Evolutionary conservation across 2,888 invertebrate species (phyloP), one percentile per base, ranked within the genome.

Genomic region (Tenthredo distinguenda): DNA sequence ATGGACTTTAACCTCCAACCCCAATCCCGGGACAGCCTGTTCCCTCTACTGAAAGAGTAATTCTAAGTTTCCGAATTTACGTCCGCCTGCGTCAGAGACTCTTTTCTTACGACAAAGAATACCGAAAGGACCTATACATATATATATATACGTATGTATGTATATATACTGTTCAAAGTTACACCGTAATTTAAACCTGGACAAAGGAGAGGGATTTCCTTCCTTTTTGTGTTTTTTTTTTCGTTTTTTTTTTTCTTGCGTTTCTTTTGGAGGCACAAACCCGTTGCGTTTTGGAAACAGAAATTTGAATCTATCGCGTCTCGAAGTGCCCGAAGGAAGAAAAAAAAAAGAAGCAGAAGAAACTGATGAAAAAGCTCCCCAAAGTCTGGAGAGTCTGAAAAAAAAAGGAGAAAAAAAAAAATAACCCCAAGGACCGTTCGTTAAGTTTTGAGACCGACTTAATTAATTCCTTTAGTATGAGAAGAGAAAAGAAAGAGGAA

Each of bases 1-100:
- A 10, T 79, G 31, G 77, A 21, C 77, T 77, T 50, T 34, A 55
- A 77, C 77, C 77, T 55, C 34, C 18, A 34, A 68, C 50, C 77
- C 77, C 77, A 55, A 77, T 77, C 76, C 47, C 34, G 10, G 15
- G 37, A 62, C 21, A 10, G 26, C n/a, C 7, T 12, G n/a, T 3
- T 34, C 55, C n/a, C n/a, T 34, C 71, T 71, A 15, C 50, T 40
- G 58, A 58, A 58, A 81, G 58, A 81, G 81, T 81, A 81, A 81
- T 81, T 81, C 62, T 62, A 62, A 81, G 62, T 81, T 81, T 81
- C 81, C 9, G 40, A 81, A 81, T 81, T 81, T 62, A 81, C 81
- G 62, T 62, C 62, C 62, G n/a, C 72, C 10, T n/a, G n/a, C 50
- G 77, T 68, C 68, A 68, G 68, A 31, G 34, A 68, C 68, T 31